Conservation (phyloP, 2,888 invertebrate species). For the Theristus sp. region DNA sequence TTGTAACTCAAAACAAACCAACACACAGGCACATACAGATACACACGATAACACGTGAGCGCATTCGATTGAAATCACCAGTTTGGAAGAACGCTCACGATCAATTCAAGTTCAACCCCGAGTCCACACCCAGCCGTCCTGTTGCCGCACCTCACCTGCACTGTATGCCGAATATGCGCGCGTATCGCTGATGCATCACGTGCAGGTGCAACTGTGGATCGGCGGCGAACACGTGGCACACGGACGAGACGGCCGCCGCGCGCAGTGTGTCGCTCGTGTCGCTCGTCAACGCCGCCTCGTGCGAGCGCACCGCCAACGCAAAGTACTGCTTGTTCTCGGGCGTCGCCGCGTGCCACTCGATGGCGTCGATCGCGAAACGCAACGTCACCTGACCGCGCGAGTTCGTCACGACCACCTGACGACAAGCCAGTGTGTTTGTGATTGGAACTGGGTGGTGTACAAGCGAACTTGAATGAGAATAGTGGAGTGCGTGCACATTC, state of each 20-base stretch:
- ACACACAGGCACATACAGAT: too few species aligned
- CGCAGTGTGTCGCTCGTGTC: not conserved
- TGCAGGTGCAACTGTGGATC: constrained; percentile 69
- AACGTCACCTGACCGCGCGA: constrained; percentile 59
- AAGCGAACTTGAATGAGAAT: too few species aligned
- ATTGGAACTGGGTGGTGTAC: too few species aligned
- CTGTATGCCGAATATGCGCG: constrained; percentile 61
- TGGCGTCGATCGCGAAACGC: constrained; percentile 62
- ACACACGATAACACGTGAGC: too few species aligned
- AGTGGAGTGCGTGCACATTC: too few species aligned
- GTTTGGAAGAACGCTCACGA: too few species aligned
- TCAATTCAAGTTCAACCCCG: too few species aligned
- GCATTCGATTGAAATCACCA: too few species aligned
- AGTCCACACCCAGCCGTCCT: too few species aligned
- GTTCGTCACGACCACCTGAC: constrained; percentile 47
- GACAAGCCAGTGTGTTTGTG: not conserved
- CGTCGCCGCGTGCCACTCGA: constrained; percentile 71
- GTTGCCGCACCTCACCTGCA: constrained; percentile 42
- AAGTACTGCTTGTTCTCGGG: constrained; percentile 78
- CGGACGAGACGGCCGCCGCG: constrained; percentile 28
- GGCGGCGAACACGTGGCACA: constrained; percentile 78
- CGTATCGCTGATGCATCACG: constrained; percentile 54
- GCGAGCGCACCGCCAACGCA: constrained; percentile 29
- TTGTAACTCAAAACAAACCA: too few species aligned
- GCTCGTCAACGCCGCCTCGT: constrained; percentile 9